These are phyloP conservation scores for Salarias fasciatus DNA, from an alignment of 2,797 vertebrate genomes.

Conservation along the genomic window DNA sequence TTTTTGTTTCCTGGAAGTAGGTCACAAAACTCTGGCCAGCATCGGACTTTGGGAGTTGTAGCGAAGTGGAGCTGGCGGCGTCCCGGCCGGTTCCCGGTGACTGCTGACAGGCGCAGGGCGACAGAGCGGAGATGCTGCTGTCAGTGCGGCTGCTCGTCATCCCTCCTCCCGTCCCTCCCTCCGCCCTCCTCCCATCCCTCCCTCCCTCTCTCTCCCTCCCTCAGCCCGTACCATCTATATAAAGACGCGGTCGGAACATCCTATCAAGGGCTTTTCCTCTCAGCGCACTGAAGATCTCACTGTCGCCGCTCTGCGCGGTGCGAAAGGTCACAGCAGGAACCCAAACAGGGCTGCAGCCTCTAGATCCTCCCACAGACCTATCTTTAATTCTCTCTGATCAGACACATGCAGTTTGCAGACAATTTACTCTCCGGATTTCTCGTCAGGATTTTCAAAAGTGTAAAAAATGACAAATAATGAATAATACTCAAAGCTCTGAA, in stretches of 20 bases:
- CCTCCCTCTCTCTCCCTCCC: constrained; percentile 8
- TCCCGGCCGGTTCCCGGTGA: constrained; percentile 30
- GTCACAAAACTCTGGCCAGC: constrained; percentile 25
- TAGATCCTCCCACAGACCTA: no score
- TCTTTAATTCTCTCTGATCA: no score
- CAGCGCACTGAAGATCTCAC: constrained; percentile 5
- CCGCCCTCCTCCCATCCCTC: not conserved
- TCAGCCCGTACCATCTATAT: constrained; percentile 47
- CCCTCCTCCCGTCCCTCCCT: constrained; percentile 3
- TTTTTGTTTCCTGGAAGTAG: constrained; percentile 28
- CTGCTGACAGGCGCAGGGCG: constrained; percentile 52
- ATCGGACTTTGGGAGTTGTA: constrained; percentile 24
- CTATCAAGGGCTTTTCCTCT: constrained; percentile 57
- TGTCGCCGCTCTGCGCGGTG: not conserved
- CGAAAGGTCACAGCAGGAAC: not conserved
- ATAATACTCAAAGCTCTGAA: no score
- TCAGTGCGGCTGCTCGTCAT: constrained; percentile 48
- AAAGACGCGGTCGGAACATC: constrained; percentile 54
- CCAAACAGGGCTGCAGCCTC: not conserved
- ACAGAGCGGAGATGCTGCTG: constrained; percentile 57
- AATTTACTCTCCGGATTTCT: no score
- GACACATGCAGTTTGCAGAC: no score
- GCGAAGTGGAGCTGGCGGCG: constrained; percentile 26
- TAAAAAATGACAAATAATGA: no score
- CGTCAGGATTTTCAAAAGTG: no score